Base-by-base conservation (phyloP, 2,797 vertebrate species). In the Paguma larvata region DNA sequence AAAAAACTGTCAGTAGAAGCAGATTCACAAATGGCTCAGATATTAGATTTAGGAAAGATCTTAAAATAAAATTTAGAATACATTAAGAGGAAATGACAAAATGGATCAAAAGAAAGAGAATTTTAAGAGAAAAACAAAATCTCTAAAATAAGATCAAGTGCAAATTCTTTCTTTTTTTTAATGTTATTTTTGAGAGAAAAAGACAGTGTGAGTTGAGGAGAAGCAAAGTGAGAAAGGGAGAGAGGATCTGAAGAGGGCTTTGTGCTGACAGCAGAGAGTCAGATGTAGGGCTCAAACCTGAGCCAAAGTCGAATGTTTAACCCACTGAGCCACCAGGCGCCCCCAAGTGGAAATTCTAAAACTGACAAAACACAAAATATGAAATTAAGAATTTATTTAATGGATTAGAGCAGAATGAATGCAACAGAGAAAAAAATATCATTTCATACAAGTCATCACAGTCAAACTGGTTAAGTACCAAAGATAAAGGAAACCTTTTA, bases 11-110 rank as follows among this genome's bases (percentile, higher is more conserved):
- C 23, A 48, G 32, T 30, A 41, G 30, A 32, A 34, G 23, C 77
- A 68, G 46, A 38, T 12, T 27, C 19, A 14, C 1, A 21, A 86
- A 68, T 48, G 44, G 48, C 15, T 86, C 73, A 70, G 15, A 56
- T 48, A 77, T 34, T 63, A 23, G 27, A 92, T 77, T 77, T 32
- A 77, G 11, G 11, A 53, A 73, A 94, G 34, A 38, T 27, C 48
- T 93, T 92, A 80, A 84, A 79, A 94, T 44, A 85, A 46, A 53
- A 82, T 41, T 41, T 65, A 72, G 72, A 56, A 85, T 65, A 79
- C 19, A 51, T 91, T 53, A 82, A 48, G 25, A 75, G 23, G 6
- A 85, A 38, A 65, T 25, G 13, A 18, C 34, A n/a, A 78, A 78
- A 59, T 88, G 3, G 6, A 79, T 79, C 38, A 41, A 53, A 77